phyloP scores from a whole-genome alignment of 1,140 invertebrate species.

The Drosophila leontia region DNA sequence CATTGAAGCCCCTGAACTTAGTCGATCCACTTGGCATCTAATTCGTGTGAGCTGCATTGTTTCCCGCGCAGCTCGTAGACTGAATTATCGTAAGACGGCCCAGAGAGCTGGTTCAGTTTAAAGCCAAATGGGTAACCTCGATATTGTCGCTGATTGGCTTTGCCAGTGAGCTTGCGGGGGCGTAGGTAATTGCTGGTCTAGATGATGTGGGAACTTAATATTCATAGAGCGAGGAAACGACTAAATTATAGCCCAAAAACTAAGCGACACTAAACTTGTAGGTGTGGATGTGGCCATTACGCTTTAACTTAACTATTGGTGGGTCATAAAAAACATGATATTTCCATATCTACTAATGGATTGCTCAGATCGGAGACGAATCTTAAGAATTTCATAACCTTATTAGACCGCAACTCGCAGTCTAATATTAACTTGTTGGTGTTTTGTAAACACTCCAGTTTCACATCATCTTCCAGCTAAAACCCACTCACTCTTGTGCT shows the following conservation, averaged over 20 bases:
- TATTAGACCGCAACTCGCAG: background rate
- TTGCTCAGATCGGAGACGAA: background rate
- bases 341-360: constrained; percentile 13
- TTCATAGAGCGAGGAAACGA: constrained; percentile 39
- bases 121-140: constrained; percentile 29
- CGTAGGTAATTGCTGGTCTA: constrained; percentile 35
- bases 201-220: constrained; percentile 57
- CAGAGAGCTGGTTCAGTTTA: constrained; percentile 33
- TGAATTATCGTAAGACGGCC: constrained; percentile 29
- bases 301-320: constrained; percentile 19
- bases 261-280: constrained; percentile 25
- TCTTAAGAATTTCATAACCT: constrained; percentile 23
- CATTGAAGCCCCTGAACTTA: constrained; percentile 38
- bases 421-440: constrained; percentile 10
- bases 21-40: constrained; percentile 51
- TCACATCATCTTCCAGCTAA: constrained; percentile 8
- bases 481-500: constrained; percentile 27
- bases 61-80: background rate
- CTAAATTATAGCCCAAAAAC: constrained; percentile 24
- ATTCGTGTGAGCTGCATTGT: constrained; percentile 29
- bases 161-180: constrained; percentile 23
- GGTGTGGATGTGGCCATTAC: constrained; percentile 36
- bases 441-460: constrained; percentile 16
- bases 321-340: background rate
- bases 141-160: constrained; percentile 44